Base-by-base conservation (phyloP, 2,797 vertebrate species). In the Nannoperca australis region DNA sequence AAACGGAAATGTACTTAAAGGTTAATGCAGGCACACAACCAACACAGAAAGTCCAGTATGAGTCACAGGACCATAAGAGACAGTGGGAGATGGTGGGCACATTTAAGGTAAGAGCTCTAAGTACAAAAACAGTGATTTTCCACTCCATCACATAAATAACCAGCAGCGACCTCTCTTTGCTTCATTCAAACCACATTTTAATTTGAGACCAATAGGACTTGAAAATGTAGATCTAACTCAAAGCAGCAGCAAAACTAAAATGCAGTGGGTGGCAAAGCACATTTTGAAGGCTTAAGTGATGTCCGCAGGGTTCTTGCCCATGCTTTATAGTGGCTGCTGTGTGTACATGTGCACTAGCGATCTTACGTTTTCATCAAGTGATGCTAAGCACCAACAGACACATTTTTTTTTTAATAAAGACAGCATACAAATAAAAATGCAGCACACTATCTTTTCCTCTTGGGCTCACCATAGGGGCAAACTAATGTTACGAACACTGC, bases 181-280 rank as follows among this genome's bases (percentile, higher is more conserved):
- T 59, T 62, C 27, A 70, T 67, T 70, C 66, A 71, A 60, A 86
- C 72, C 74, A 70, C 67, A 72, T 82, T 89, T 86, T 79, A 79
- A 88, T 86, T 74, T 73, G 30, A 86, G 47, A 60, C 66, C 38
- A 70, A 61, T 80, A 70, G 32, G 51, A 60, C 24, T 45, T 54
- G 30, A 6, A 67, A 79, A 74, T 78, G 71, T 38, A 73, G 34
- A 69, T 64, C 45, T n/a, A 68, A 70, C 67, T 70, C 51, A 68
- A 75, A 76, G 69, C 58, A 73, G 51, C 47, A 44, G 70, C 63
- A 14, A 17, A 47, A 49, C 34, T 22, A 4, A 55, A 55, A 3
- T 51, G 24, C 75, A 50, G 77, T 66, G 76, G 80, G 67, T 24
- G 74, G 56, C 17, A 60, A 63, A 44, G 55, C 58, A 60, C 59